These are phyloP conservation scores for Pseudomyrmex dendroicus DNA, from an alignment of 1,140 invertebrate species.

Conservation along the genomic window DNA sequence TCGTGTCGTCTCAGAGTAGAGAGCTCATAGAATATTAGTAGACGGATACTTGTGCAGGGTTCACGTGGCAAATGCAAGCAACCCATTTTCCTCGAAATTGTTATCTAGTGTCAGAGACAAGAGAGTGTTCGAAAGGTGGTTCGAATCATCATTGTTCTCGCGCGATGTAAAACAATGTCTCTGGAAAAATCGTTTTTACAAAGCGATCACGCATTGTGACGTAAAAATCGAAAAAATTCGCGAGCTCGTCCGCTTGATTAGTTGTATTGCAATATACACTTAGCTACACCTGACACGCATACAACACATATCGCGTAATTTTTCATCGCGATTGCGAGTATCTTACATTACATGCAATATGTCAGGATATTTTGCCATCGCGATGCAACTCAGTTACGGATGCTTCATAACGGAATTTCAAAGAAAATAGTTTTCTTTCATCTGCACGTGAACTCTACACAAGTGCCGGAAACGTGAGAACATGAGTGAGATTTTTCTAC, in stretches of 20 bases:
- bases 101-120: not conserved
- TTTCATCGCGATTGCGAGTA: conserved; percentile 53
- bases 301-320: not conserved
- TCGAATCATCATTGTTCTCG: not conserved
- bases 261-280: not conserved
- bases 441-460: conserved; percentile 62
- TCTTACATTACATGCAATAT: conserved; percentile 32
- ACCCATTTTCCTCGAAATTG: conserved; percentile 55
- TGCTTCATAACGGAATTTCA: conserved; percentile 25
- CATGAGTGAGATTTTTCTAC: conserved; percentile 61
- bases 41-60: conserved; percentile 57
- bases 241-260: not conserved
- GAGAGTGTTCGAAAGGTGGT: not conserved
- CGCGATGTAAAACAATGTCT: not conserved
- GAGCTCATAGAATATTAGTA: conserved; percentile 58
- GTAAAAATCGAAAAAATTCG: not conserved
- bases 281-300: not conserved
- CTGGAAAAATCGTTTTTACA: not conserved
- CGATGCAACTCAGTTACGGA: conserved; percentile 2
- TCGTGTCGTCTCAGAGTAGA: conserved; percentile 39
- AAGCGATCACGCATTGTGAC: not conserved
- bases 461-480: conserved; percentile 58
- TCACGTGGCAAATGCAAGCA: conserved; percentile 59
- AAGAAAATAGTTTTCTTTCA: conserved; percentile 55
- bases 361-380: conserved; percentile 48